Conservation (phyloP, 2,113 vertebrate genomes). For the Phycodurus eques region DNA sequence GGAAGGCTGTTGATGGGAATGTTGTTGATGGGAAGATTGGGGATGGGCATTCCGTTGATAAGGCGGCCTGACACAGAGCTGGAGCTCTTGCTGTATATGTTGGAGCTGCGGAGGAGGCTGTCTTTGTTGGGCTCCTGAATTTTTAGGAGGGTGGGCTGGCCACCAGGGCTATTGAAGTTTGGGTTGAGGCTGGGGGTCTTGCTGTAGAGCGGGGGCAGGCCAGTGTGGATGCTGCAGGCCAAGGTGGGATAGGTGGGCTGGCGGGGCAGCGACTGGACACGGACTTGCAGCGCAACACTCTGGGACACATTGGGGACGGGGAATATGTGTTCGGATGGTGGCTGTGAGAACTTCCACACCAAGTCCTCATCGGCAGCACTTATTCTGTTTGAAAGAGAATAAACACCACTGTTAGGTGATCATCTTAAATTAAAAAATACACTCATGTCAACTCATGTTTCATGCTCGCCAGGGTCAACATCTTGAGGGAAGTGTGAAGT, state of each 20-base stretch:
- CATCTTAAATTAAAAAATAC: conserved; percentile 1
- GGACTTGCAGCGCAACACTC: conserved; percentile 93
- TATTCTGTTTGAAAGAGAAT: conserved; percentile 76
- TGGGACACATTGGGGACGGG: conserved; percentile 94
- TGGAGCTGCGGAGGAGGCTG: conserved; percentile 53
- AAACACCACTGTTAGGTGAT: conserved; percentile 3
- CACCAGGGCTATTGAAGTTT: conserved; percentile 58
- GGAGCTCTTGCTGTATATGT: conserved; percentile 79
- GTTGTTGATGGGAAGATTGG: conserved; percentile 65
- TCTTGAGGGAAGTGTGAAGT: conserved; percentile 20
- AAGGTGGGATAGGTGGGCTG: conserved; percentile 92
- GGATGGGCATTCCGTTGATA: conserved; percentile 55
- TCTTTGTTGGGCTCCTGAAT: conserved; percentile 57
- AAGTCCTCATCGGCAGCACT: conserved; percentile 91
- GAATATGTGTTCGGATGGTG: conserved; percentile 92
- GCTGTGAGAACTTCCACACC: conserved; percentile 92
- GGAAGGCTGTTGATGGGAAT: conserved; percentile 61
- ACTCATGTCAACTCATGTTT: background rate
- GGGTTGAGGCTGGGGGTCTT: conserved; percentile 67
- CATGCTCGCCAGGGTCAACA: conserved; percentile 4
- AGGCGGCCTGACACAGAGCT: conserved; percentile 53
- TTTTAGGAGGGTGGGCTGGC: conserved; percentile 58
- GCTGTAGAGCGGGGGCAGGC: conserved; percentile 64
- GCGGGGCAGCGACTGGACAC: conserved; percentile 93
- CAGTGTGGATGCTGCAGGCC: conserved; percentile 92